Evolutionary conservation across 1,140 invertebrate genomes (phyloP), one percentile per base, ranked within the genome.

Genomic region (Papilio dardanus): DNA sequence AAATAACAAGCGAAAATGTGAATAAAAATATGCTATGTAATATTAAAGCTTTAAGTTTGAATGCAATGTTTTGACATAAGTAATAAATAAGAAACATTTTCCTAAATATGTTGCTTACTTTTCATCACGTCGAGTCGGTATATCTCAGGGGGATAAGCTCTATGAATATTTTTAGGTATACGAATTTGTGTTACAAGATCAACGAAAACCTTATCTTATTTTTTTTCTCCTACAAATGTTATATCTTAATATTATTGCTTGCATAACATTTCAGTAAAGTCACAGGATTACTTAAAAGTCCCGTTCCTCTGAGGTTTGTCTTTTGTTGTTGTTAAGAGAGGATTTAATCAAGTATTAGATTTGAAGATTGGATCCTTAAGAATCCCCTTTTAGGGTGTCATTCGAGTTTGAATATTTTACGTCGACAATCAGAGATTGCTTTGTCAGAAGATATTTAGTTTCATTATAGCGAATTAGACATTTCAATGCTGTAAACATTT

Each of bases 161-260:
- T 84, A 87, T 87, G 86, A 88, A 88, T 88, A 88, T 86, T 84
- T 87, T 83, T 78, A 81, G 77, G 80, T 82, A 82, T 73, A 87
- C 76, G 75, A 82, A 87, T 82, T 84, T 81, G 75, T 79, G 75
- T 77, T 74, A 69, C 78, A 73, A 73, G 7, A 73, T 73, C 71
- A 73, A 58, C 54, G 76, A 77, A 79, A 62, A 65, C 16, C 50
- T 21, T 33, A 50, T 71, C 40, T 76, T 80, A 75, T 81, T 79
- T 79, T 71, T 74, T 76, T 68, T 62, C 40, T 37, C 19, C 33
- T 65, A 76, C 50, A 54, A 76, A 71, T 71, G 35, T 76, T 77
- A 78, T 76, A 80, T 84, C 66, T 67, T 62, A 81, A 79, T 78
- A 81, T 79, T 80, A 80, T 67, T 74, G 71, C 79, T 76, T 79